phyloP scores from a whole-genome alignment of 2,797 vertebrate genomes.

The Pristis pectinata region DNA sequence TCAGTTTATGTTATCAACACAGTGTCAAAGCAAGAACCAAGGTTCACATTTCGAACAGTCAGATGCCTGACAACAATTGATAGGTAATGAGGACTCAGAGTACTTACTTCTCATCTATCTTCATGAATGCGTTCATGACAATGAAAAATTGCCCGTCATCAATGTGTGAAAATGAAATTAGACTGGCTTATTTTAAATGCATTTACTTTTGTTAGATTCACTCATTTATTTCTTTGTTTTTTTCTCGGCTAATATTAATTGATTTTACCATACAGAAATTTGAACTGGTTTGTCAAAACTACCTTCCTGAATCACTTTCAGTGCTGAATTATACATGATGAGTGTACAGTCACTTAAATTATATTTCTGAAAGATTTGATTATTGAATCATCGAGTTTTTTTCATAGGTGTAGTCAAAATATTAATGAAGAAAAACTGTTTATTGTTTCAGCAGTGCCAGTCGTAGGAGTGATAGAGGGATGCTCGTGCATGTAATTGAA shows the following conservation, averaged over 20 bases:
- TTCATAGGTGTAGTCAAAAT: neutral
- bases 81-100: conserved; percentile 16
- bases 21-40: conserved; percentile 43
- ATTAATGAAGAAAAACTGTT: conserved; percentile 23
- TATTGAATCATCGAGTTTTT: neutral
- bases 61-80: conserved; percentile 27
- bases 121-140: conserved; percentile 30
- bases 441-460: conserved; percentile 4
- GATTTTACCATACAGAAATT: neutral
- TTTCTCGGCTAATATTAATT: neutral
- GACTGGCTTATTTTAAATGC: neutral
- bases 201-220: conserved; percentile 24
- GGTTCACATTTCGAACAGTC: conserved; percentile 25
- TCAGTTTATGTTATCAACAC: conserved; percentile 41
- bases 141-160: conserved; percentile 28
- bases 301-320: neutral
- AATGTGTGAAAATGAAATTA: conserved; percentile 4
- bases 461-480: neutral
- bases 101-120: conserved; percentile 15
- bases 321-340: neutral
- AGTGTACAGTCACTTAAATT: neutral
- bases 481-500: conserved; percentile 25
- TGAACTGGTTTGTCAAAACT: conserved; percentile 15
- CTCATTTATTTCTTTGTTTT: neutral
- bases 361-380: conserved; percentile 26